These are phyloP conservation scores for Oryzaephilus surinamensis DNA, from an alignment of 1,140 invertebrate genomes.

Conservation along the genomic window DNA sequence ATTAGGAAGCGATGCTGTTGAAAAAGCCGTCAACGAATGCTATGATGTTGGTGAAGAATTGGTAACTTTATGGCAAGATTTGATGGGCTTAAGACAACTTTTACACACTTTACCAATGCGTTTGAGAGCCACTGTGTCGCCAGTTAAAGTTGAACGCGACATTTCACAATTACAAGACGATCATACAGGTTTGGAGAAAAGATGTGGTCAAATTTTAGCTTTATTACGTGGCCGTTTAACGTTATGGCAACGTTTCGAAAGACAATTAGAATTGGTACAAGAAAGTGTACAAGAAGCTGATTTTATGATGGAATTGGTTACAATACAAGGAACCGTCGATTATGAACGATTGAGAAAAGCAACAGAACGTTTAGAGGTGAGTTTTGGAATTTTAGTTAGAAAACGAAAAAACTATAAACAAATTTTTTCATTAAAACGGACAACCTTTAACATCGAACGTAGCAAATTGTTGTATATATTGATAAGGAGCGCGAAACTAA, in stretches of 20 bases:
- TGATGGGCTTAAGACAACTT: constrained; percentile 59
- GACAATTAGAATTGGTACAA: constrained; percentile 63
- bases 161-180: constrained; percentile 63
- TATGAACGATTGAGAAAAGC: constrained; percentile 70
- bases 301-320: constrained; percentile 74
- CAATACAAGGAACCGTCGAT: constrained; percentile 68
- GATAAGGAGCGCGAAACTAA: no score
- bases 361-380: constrained; percentile 67
- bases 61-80: constrained; percentile 58
- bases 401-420: neutral
- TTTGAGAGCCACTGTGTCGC: constrained; percentile 59
- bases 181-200: constrained; percentile 56
- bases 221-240: constrained; percentile 52
- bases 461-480: no score
- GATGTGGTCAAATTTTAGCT: constrained; percentile 51
- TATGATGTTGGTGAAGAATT: constrained; percentile 54
- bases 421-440: no score
- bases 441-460: no score
- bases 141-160: constrained; percentile 58
- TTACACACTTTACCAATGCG: constrained; percentile 63
- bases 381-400: constrained; percentile 27
- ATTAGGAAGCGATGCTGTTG: constrained; percentile 58
- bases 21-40: constrained; percentile 55
- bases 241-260: constrained; percentile 63
- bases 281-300: constrained; percentile 70